Base-by-base conservation (phyloP, 2,113 vertebrate species). In the Guaruba guarouba region DNA sequence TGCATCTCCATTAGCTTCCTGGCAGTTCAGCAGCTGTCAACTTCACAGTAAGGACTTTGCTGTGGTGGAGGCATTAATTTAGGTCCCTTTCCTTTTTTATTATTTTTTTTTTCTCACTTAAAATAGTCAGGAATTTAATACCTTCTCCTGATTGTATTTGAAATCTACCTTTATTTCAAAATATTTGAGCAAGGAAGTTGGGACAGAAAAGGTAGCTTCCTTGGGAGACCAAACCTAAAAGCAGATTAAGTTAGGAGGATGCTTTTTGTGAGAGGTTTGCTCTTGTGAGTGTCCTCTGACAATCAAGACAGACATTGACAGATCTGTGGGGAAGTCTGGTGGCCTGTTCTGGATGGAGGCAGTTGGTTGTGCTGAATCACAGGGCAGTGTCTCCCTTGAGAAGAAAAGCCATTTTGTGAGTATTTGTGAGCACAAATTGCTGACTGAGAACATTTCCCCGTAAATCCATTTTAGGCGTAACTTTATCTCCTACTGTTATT, bases 401-500 rank as follows among this genome's bases (percentile, higher is more conserved):
- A 78, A 76, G 82, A 67, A 92, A 84, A 92, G 57, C 51, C 44
- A 11, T 4, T 8, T 39, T 84, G 66, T 78, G 69, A 68, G 5
- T 41, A 62, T 69, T 54, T 78, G 48, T 79, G 88, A 91, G 90
- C 86, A 75, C 44, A 91, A 68, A 55, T 57, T 5, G 13, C 24
- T 77, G 86, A 70, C 51, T 95, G 88, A 95, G 64, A 91, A 70
- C 37, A 6, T 85, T 75, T 96, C 82, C 84, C 76, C 74, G 69
- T 92, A 52, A 90, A 55, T n/a, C 92, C 55, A 28, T 63, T 95
- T 84, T 78, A 94, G 92, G 96, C 95, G 94, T 98, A 96, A 98
- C 94, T 96, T 95, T 98, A 92, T 97, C 95, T 98, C 97, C 33
- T 98, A 17, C 98, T 97, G 86, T 98, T 97, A 97, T 7, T 98